These are phyloP conservation scores for Gibbula magus DNA, from an alignment of 2,888 invertebrate species.

Conservation along the genomic window DNA sequence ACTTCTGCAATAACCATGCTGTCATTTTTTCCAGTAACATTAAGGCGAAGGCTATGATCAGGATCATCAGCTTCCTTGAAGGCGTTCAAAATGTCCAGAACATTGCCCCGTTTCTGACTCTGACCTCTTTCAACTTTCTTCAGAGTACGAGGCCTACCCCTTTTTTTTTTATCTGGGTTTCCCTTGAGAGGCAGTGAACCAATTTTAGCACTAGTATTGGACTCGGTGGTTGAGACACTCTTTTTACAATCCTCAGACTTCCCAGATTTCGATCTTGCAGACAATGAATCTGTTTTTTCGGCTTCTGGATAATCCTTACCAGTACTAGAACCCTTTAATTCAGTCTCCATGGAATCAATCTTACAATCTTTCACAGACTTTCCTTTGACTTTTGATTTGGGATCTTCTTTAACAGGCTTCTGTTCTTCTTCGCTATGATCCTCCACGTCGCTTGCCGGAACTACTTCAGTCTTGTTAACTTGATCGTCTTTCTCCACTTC, in stretches of 20 bases:
- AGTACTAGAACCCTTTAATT: background rate
- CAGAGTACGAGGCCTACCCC: background rate
- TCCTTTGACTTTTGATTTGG: background rate
- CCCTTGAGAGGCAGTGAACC: background rate
- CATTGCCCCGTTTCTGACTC: background rate
- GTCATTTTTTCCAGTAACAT: background rate
- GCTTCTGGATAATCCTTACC: no score
- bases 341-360: background rate
- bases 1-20: conserved; percentile 9
- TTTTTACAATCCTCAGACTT: background rate
- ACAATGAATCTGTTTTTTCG: background rate
- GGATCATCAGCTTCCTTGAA: conserved; percentile 8
- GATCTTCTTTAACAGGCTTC: background rate
- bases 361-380: background rate
- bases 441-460: background rate
- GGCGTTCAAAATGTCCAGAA: background rate
- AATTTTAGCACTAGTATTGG: background rate
- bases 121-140: conserved; percentile 8
- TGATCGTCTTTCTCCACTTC: background rate
- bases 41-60: background rate
- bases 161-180: background rate
- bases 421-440: background rate
- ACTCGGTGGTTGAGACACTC: background rate
- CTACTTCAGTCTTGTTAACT: background rate
- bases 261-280: background rate